Evolutionary conservation across 2,888 invertebrate genomes (phyloP).

Genomic region (Erynnis tages): DNA sequence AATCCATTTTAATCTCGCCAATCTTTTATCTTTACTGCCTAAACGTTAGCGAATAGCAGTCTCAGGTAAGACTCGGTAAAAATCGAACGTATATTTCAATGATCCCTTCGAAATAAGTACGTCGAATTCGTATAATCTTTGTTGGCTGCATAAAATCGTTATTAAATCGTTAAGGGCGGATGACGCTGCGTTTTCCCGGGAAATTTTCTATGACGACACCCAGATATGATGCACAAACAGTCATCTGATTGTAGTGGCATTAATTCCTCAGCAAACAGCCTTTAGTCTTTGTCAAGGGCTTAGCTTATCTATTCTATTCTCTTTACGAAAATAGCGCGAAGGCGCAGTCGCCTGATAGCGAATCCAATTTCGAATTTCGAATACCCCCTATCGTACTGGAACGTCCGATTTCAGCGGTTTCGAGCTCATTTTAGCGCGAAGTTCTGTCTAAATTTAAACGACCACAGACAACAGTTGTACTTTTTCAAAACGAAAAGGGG

Average conservation of each 20-base stretch:
- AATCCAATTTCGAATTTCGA: constrained; percentile 8
- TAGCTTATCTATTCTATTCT: constrained; percentile 37
- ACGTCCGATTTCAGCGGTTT: neutral
- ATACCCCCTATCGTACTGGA: constrained; percentile 15
- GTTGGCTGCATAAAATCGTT: neutral
- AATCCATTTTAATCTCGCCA: constrained; percentile 54
- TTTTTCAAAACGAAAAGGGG: constrained; percentile 64
- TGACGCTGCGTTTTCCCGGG: constrained; percentile 33
- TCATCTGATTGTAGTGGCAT: constrained; percentile 22
- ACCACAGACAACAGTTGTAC: constrained; percentile 73
- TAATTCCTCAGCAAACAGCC: constrained; percentile 40
- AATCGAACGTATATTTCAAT: neutral
- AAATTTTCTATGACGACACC: constrained; percentile 43
- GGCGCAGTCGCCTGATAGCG: constrained; percentile 7
- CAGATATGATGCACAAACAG: constrained; percentile 32
- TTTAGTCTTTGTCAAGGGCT: constrained; percentile 40
- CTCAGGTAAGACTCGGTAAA: neutral
- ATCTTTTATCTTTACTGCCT: constrained; percentile 35
- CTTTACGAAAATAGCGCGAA: constrained; percentile 30
- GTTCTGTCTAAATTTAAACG: constrained; percentile 64
- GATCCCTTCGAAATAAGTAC: neutral
- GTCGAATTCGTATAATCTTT: constrained; percentile 5
- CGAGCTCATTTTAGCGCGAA: constrained; percentile 17
- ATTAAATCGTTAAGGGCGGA: neutral
- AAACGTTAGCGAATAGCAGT: neutral